phyloP scores from a whole-genome alignment of 2,113 vertebrate species.

The Ondatra zibethicus region DNA sequence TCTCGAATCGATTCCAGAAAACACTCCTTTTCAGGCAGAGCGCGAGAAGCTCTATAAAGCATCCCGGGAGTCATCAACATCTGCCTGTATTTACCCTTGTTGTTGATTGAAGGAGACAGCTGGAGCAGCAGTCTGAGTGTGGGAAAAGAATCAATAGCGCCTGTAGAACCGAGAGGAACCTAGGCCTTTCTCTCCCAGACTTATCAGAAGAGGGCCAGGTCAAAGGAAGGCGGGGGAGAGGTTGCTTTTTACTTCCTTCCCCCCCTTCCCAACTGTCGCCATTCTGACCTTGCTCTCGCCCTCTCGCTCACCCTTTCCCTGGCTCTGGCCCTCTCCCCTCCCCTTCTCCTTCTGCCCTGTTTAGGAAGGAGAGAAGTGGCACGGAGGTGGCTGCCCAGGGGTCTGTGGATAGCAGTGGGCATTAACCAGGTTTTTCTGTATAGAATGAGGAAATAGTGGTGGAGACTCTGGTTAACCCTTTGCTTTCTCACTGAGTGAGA shows the following conservation, averaged over 20 bases:
- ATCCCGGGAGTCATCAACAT: constrained; percentile 48
- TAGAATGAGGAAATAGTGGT: not conserved
- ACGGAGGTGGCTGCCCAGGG: not conserved
- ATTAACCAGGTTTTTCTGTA: not conserved
- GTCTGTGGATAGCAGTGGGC: not conserved
- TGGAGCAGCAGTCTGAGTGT: not conserved
- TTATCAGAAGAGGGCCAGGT: not conserved
- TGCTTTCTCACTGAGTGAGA: not conserved
- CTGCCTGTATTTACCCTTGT: constrained; percentile 73
- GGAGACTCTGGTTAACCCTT: not conserved
- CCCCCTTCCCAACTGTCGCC: not conserved
- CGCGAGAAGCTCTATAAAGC: constrained; percentile 29
- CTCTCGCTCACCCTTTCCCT: not conserved
- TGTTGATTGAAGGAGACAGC: constrained; percentile 59
- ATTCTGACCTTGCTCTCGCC: not conserved
- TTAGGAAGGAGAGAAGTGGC: not conserved
- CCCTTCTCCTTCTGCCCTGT: not conserved
- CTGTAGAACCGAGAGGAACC: not conserved
- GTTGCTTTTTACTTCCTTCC: not conserved
- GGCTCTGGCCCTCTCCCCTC: too few species aligned
- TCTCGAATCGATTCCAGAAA: constrained; percentile 32
- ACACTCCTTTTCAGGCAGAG: constrained; percentile 58
- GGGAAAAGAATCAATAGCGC: not conserved
- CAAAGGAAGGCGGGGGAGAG: not conserved
- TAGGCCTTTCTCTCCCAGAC: not conserved